Conservation (phyloP, 2,888 invertebrate genomes). For the Cephus sareptanus region DNA sequence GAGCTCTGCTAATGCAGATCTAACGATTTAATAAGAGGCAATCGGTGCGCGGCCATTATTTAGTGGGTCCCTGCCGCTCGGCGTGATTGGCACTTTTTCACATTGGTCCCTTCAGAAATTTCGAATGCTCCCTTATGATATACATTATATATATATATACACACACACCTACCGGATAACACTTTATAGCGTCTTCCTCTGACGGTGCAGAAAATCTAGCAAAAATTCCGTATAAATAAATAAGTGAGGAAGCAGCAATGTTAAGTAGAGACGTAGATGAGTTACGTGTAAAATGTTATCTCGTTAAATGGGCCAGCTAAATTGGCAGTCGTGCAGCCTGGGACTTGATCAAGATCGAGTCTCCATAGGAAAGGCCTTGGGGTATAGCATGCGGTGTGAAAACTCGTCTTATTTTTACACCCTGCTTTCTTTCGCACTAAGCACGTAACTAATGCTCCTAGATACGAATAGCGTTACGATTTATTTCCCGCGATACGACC, state of each 20-base stretch:
- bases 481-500: slow-evolving; percentile 46
- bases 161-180: not conserved
- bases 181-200: not conserved
- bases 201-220: not conserved
- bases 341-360: not conserved
- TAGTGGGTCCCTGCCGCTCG: slow-evolving; percentile 42
- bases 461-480: slow-evolving; percentile 39
- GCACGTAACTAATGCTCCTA: slow-evolving; percentile 17
- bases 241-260: not conserved
- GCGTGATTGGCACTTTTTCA: slow-evolving; percentile 52
- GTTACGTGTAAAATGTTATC: not conserved
- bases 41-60: slow-evolving; percentile 46
- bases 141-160: not conserved
- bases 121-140: not conserved
- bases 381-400: slow-evolving; percentile 13
- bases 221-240: not conserved
- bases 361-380: not conserved
- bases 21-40: slow-evolving; percentile 61
- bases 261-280: not conserved
- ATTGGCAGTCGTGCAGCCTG: not conserved
- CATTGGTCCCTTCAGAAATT: not conserved
- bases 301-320: not conserved
- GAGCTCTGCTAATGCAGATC: slow-evolving; percentile 55
- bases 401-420: slow-evolving; percentile 33
- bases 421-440: slow-evolving; percentile 34